Evolutionary conservation across 2,797 vertebrate species (phyloP).

Genomic region (Epinephelus awoara): DNA sequence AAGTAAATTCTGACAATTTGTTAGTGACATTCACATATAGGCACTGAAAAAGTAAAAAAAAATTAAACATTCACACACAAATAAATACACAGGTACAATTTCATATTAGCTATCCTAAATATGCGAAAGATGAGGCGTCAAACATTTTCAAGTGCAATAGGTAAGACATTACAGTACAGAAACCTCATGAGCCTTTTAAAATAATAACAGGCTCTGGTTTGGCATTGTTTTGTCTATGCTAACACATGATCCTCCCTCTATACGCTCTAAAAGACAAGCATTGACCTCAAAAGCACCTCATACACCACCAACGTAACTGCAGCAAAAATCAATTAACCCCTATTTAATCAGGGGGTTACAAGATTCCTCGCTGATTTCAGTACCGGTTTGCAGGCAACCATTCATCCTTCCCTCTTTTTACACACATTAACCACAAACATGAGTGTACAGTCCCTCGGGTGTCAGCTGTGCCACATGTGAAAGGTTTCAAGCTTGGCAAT

Average conservation of each 20-base stretch:
- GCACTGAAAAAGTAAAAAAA: slow-evolving; percentile 60
- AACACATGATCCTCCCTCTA: slow-evolving; percentile 40
- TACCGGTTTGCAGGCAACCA: neutral
- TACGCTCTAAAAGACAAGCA: neutral
- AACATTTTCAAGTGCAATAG: slow-evolving; percentile 73
- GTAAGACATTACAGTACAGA: slow-evolving; percentile 65
- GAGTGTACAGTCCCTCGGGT: slow-evolving; percentile 1
- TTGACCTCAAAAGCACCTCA: slow-evolving; percentile 19
- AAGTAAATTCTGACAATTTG: slow-evolving; percentile 57
- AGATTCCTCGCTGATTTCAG: slow-evolving; percentile 3
- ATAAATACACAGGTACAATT: slow-evolving; percentile 68
- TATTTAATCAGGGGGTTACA: neutral
- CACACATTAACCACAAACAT: slow-evolving; percentile 10
- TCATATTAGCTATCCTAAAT: slow-evolving; percentile 49
- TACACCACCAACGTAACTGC: slow-evolving; percentile 15
- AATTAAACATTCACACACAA: slow-evolving; percentile 55
- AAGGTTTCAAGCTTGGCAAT: slow-evolving; percentile 42
- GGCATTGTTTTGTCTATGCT: slow-evolving; percentile 50
- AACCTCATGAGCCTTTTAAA: slow-evolving; percentile 46
- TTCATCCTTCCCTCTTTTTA: slow-evolving; percentile 21
- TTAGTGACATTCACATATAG: slow-evolving; percentile 71
- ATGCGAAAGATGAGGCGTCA: slow-evolving; percentile 59
- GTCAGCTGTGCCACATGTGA: slow-evolving; percentile 24
- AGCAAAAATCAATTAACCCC: neutral
- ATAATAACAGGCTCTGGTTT: slow-evolving; percentile 54